Percentiles rank a stretch among this genome's conserved stretches.
phyloP scores from a whole-genome alignment of 2,113 vertebrate species.

The Oplegnathus fasciatus region DNA sequence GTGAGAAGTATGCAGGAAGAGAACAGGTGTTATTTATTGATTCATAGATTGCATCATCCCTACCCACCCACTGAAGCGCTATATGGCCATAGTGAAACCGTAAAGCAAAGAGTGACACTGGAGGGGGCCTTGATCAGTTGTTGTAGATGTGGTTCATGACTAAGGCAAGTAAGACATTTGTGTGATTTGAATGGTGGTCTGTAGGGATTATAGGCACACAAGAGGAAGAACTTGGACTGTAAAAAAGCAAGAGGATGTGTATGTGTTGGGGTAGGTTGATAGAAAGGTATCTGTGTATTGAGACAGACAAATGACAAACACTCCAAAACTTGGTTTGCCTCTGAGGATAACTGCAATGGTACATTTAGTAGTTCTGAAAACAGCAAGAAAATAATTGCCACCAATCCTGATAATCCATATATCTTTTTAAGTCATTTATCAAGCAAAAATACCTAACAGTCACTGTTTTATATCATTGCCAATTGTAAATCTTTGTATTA shows the following conservation, averaged over 20 bases:
- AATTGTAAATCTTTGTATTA: not conserved
- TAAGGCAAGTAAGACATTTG: not conserved
- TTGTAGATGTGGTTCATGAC: not conserved
- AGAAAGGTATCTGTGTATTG: not conserved
- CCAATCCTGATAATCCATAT: too few species aligned
- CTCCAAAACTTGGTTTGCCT: not conserved
- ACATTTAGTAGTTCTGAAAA: not conserved
- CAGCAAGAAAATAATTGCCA: too few species aligned
- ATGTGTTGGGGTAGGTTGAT: not conserved
- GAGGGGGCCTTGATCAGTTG: not conserved
- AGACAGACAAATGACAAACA: not conserved
- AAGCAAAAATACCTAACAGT: not conserved
- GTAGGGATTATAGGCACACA: not conserved
- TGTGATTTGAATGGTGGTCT: not conserved
- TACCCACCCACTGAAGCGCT: not conserved
- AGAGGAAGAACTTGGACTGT: not conserved
- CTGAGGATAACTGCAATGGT: not conserved
- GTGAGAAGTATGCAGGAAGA: conserved; percentile 2
- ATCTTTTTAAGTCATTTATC: not conserved
- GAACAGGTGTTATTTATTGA: conserved; percentile 3
- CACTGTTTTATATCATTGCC: not conserved
- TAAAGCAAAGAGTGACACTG: not conserved
- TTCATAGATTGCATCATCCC: not conserved
- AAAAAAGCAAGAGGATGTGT: not conserved
- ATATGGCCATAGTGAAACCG: not conserved